Conservation (phyloP, 2,888 invertebrate genomes). For the Synanthedon andrenaeformis region DNA sequence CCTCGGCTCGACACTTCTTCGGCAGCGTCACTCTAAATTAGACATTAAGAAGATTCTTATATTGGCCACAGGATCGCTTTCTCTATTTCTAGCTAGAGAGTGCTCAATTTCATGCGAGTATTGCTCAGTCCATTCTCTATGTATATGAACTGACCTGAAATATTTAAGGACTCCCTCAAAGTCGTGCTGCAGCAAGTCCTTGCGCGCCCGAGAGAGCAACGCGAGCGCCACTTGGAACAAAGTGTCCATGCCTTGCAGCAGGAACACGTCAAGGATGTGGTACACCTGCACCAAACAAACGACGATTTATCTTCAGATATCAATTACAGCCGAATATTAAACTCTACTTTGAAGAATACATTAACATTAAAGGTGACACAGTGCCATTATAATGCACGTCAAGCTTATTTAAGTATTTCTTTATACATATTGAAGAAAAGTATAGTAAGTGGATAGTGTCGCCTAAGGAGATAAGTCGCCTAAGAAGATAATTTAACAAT, state of each 20-base stretch:
- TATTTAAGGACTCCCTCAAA: slow-evolving; percentile 98
- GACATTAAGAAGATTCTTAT: too few species aligned
- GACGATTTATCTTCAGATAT: neutral
- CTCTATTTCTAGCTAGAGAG: too few species aligned
- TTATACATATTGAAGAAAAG: too few species aligned
- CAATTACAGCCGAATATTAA: too few species aligned
- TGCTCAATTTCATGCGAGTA: too few species aligned
- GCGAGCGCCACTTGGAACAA: slow-evolving; percentile 97
- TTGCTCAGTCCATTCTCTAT: too few species aligned
- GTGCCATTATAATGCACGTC: too few species aligned
- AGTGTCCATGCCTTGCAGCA: slow-evolving; percentile 93
- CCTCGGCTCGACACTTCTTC: slow-evolving; percentile 94
- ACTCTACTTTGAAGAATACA: neutral
- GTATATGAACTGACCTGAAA: slow-evolving; percentile 74
- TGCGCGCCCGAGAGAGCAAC: slow-evolving; percentile 89
- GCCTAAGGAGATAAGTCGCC: too few species aligned
- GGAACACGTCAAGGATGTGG: slow-evolving; percentile 96
- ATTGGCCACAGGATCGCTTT: too few species aligned
- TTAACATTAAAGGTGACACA: neutral
- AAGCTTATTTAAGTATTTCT: too few species aligned
- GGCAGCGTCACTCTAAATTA: slow-evolving; percentile 84
- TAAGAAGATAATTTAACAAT: too few species aligned
- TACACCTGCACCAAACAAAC: slow-evolving; percentile 74
- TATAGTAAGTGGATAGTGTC: too few species aligned
- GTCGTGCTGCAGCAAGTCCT: slow-evolving; percentile 91